These are phyloP conservation scores for Cepphus grylle DNA, from an alignment of 2,113 vertebrate genomes.

Conservation along the genomic window DNA sequence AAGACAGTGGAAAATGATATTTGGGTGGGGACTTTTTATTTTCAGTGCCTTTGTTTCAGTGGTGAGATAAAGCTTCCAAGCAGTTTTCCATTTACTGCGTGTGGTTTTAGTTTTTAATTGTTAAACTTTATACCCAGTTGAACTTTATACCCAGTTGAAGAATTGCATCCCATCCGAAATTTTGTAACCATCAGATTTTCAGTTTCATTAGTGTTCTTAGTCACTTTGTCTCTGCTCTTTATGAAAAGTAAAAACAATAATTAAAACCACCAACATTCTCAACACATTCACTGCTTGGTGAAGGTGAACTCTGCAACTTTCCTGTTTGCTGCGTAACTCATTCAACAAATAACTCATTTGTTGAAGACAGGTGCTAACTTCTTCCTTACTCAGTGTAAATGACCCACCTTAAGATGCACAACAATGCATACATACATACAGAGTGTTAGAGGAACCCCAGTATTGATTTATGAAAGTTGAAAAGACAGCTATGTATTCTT, in stretches of 20 bases:
- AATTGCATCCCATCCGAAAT: background rate
- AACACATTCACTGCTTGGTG: background rate
- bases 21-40: background rate
- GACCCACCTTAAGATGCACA: background rate
- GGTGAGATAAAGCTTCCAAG: background rate
- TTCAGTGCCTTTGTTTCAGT: background rate
- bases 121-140: background rate
- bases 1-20: background rate
- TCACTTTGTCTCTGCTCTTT: background rate
- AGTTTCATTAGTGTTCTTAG: background rate
- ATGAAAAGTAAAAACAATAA: background rate
- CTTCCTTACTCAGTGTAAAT: background rate
- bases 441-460: background rate
- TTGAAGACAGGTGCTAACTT: background rate
- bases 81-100: background rate
- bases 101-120: background rate
- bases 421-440: fast-evolving
- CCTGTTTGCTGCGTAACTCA: background rate
- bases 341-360: background rate
- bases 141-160: background rate
- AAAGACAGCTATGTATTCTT: background rate
- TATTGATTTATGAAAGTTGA: background rate
- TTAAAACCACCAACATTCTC: background rate
- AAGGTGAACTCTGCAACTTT: background rate
- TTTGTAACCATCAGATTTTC: background rate